These are phyloP conservation scores for Sitodiplosis mosellana DNA, from an alignment of 1,140 invertebrate species.

Conservation along the genomic window DNA sequence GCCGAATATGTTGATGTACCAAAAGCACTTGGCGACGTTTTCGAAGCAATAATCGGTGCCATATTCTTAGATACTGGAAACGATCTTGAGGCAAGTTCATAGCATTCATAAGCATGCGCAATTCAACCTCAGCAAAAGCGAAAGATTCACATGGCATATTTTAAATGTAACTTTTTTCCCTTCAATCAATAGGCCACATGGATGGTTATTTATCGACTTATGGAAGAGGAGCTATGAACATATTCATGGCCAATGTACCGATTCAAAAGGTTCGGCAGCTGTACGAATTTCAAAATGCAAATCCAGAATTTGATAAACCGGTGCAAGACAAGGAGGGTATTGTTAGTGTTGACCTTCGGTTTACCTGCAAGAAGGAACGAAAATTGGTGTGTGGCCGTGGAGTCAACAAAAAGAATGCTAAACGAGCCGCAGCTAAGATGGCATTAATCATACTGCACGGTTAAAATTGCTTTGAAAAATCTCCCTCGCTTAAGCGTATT, in stretches of 20 bases:
- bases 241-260: conserved; percentile 67
- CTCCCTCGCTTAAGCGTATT: too few species aligned
- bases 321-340: conserved; percentile 19
- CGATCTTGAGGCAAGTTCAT: conserved; percentile 43
- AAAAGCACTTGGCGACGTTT: conserved; percentile 82
- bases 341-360: conserved; percentile 40
- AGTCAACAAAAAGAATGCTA: conserved; percentile 42
- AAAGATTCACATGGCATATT: too few species aligned
- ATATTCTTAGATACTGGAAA: conserved; percentile 77
- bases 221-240: conserved; percentile 55
- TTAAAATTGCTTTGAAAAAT: too few species aligned
- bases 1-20: conserved; percentile 72
- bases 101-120: neutral
- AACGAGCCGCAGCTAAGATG: conserved; percentile 54
- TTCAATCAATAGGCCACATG: conserved; percentile 61
- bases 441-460: too few species aligned
- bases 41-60: conserved; percentile 82
- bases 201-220: conserved; percentile 58
- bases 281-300: conserved; percentile 45
- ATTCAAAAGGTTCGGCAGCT: conserved; percentile 75
- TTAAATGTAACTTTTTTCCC: neutral
- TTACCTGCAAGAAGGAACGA: conserved; percentile 32
- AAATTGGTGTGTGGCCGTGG: conserved; percentile 48
- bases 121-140: neutral
- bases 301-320: conserved; percentile 31